Base-by-base conservation (phyloP, 2,113 vertebrate species). In the Aegotheles bennettii region DNA sequence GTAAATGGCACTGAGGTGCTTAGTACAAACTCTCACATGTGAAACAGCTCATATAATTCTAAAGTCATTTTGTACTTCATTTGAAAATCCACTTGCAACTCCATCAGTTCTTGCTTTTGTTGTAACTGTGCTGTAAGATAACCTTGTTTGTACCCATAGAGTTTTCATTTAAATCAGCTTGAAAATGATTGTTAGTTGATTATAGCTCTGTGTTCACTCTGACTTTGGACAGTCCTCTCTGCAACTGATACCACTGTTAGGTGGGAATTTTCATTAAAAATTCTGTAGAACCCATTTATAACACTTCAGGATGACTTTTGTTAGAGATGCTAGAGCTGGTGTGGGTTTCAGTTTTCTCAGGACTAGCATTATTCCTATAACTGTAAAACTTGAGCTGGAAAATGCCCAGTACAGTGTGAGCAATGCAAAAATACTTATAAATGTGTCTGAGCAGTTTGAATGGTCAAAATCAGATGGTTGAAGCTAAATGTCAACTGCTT, bases 211-310 rank as follows among this genome's bases (percentile, higher is more conserved):
- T n/a, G 26, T 59, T 64, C 21, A 6, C 13, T 38, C 57, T 47
- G 65, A 67, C 23, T 76, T 19, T 33, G 28, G 26, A 19, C 25
- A 36, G 24, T 26, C 19, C 26, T 60, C 18, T 40, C 11, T 45
- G 33, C 6, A 13, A 11, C 6, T 57, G 1, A 4, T 57, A 48
- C 10, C 3, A 4, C 12, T 56, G 6, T 23, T 61, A 67, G 2
- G n/a, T 59, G 28, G 11, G 29, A 23, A 3, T 83, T 71, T 65
- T n/a, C 7, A 38, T 63, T 57, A 71, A 71, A 90, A 75, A 54
- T 40, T 40, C 9, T 14, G 36, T 47, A 57, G 36, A 84, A 79
- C 7, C 6, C 3, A 5, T 35, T 57, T 11, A 21, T 7, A 76
- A 36, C 3, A 7, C 5, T 70, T 71, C 9, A 61, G 33, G 8